Base-by-base conservation (phyloP, 23 tunicate species). In the Diplosoma virens region DNA sequence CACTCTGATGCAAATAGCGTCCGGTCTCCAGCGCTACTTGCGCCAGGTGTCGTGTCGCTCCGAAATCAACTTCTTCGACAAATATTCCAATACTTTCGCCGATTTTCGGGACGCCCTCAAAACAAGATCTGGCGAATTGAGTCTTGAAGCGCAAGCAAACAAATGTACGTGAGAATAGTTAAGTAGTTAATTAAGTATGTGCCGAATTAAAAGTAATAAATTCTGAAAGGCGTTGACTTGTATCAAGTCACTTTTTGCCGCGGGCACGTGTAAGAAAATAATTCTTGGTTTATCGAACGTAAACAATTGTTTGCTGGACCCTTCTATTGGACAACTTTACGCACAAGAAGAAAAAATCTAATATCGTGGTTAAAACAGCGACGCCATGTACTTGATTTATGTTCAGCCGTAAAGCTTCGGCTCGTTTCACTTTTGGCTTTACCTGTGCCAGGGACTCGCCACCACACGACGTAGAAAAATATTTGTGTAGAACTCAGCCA, bases 1-100 rank as follows among this genome's bases (percentile, higher is more conserved):
- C 69, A 92, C 97, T 1, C 75, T 92, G 63, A 92, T 92, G 97
- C 97, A 92, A 63, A 92, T 92, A 7, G 97, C 97, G 11, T 92
- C 97, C 1, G 97, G 97, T 2, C 52, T 92, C 3, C 97, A 92
- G 60, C 81, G 97, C 1, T 88, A 92, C 41, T 59, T 92, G 67
- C 84, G 88, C 17, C 97, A 92, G 71, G 92, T 92, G 1, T 81
- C 88, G 25, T 83, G 97, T 46, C 83, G 97, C 26, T 77, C 87
- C 1, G 97, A 92, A 30, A 77, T 92, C 36, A 92, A 89, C 30
- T 92, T 92, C 59, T 92, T 92, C 52, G 97, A 92, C 70, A 92
- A 92, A 76, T 92, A 92, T 34, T 85, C 97, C 25, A 81, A 67
- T 52, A 92, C 97, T 29, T 92, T 92, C 52, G 91, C 97, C 67